A percentile compares a stretch with the other conserved stretches of the same genome.
phyloP scores from a whole-genome alignment of 2,113 vertebrate species.

The Patagioenas fasciata region DNA sequence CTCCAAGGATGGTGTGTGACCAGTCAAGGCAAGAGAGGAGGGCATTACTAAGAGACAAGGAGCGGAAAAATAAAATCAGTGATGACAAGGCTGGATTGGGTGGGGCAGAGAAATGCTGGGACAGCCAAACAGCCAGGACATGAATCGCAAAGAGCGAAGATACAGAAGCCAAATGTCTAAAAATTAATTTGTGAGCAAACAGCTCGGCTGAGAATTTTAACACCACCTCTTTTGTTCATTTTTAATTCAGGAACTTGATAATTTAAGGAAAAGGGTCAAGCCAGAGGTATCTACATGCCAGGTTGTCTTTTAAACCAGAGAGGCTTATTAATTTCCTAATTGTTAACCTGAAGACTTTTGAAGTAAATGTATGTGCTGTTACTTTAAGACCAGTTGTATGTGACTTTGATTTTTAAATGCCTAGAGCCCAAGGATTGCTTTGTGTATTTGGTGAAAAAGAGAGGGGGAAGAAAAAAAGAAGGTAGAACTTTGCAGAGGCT shows the following conservation, averaged over 20 bases:
- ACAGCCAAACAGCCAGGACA: neutral
- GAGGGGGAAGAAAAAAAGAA: too few species aligned
- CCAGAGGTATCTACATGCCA: neutral
- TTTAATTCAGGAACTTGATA: neutral
- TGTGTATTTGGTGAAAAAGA: neutral
- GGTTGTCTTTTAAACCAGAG: neutral
- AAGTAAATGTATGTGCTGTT: neutral
- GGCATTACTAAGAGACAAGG: slow-evolving; percentile 1
- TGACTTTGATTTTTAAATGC: neutral
- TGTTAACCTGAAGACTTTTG: neutral
- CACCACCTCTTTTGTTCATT: neutral
- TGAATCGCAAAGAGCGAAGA: neutral
- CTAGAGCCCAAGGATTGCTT: neutral
- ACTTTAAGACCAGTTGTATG: neutral
- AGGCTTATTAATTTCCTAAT: neutral
- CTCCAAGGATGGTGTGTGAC: neutral
- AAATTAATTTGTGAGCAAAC: neutral
- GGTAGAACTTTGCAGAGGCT: neutral
- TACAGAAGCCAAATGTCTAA: neutral
- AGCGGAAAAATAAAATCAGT: slow-evolving; percentile 10
- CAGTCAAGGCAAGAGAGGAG: slow-evolving; percentile 1
- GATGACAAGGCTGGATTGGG: slow-evolving; percentile 18
- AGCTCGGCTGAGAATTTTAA: neutral
- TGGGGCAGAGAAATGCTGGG: slow-evolving; percentile 2
- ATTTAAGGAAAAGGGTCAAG: neutral